These are phyloP conservation scores for Salvator merianae DNA, from an alignment of 2,113 vertebrate genomes.

Conservation along the genomic window DNA sequence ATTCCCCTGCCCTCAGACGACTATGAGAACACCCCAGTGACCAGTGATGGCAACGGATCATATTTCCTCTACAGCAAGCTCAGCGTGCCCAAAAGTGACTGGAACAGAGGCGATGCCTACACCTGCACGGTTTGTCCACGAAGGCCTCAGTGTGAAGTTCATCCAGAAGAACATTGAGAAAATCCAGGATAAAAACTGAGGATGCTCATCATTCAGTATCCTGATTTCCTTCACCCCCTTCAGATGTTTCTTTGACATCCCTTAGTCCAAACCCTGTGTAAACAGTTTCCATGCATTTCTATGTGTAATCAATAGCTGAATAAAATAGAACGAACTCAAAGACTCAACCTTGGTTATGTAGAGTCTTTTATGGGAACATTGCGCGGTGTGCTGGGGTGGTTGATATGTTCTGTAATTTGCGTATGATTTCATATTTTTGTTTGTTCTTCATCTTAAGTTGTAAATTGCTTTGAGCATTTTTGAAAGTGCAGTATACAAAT, in stretches of 20 bases:
- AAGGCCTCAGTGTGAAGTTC: constrained; percentile 28
- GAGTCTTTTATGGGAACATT: not conserved
- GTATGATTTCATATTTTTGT: too few species aligned
- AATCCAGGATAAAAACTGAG: constrained; percentile 14
- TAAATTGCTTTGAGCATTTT: too few species aligned
- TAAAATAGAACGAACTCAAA: not conserved
- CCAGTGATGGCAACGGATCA: not conserved
- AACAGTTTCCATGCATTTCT: not conserved
- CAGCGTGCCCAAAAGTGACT: not conserved
- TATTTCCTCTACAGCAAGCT: constrained; percentile 54
- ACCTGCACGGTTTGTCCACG: constrained; percentile 50
- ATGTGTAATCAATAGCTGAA: not conserved
- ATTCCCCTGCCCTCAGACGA: rapidly evolving
- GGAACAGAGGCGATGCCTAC: not conserved
- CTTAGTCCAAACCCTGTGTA: not conserved
- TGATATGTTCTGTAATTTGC: too few species aligned
- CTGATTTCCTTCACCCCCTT: too few species aligned
- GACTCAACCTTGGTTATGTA: too few species aligned
- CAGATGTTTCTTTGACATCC: not conserved
- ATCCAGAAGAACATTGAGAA: constrained; percentile 5
- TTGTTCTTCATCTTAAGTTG: too few species aligned
- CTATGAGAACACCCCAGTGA: not conserved
- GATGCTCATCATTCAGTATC: too few species aligned
- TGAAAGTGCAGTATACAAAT: too few species aligned
- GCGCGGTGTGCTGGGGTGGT: too few species aligned